Percentiles rank a stretch among this genome's conserved stretches.
phyloP scores from a whole-genome alignment of 1,140 invertebrate species.

The Zaprionus ghesquierei region DNA sequence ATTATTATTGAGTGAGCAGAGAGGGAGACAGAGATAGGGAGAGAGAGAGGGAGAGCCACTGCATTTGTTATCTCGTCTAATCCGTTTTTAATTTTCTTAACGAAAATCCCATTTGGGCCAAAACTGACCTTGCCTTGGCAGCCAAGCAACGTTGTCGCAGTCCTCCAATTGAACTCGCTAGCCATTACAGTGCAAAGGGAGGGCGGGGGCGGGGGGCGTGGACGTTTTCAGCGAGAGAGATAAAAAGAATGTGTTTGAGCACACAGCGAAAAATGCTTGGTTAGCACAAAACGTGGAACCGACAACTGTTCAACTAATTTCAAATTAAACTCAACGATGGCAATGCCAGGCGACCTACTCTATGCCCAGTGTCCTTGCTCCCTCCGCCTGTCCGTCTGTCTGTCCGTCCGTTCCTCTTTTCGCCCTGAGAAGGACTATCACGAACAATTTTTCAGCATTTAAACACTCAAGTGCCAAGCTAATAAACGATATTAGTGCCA shows the following conservation, averaged over 20 bases:
- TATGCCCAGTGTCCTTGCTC: constrained; percentile 12
- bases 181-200: constrained; percentile 11
- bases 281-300: constrained; percentile 48
- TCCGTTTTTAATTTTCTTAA: constrained; percentile 27
- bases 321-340: constrained; percentile 69
- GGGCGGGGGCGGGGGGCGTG: not conserved
- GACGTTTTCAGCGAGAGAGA: not conserved
- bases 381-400: too few species aligned
- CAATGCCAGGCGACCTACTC: constrained; percentile 11
- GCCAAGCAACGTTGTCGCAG: not conserved
- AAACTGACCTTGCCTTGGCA: constrained; percentile 23
- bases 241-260: constrained; percentile 30
- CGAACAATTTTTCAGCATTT: constrained; percentile 73
- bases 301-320: constrained; percentile 72
- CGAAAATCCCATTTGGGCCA: not conserved
- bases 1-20: not conserved
- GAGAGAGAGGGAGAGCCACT: not conserved
- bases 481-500: constrained; percentile 75
- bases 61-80: not conserved
- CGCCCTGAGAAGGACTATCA: constrained; percentile 56
- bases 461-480: constrained; percentile 74
- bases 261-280: constrained; percentile 48
- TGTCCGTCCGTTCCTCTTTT: not conserved
- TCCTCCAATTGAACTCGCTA: constrained; percentile 33
- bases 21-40: not conserved